Conservation (phyloP, 2,888 invertebrate species). For the Euplexia lucipara region DNA sequence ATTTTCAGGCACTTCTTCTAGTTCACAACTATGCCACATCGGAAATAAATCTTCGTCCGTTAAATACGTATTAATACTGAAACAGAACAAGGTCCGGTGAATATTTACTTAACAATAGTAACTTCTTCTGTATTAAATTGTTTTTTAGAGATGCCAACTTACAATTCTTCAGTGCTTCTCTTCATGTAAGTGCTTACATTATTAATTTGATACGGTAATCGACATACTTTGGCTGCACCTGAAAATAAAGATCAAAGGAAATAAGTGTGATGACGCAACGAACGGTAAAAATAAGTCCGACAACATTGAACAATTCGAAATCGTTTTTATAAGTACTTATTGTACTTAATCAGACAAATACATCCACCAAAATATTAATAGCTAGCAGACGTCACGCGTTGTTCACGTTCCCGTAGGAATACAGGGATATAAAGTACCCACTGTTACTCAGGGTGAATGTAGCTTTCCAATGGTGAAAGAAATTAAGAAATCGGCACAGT, state of each 20-base stretch:
- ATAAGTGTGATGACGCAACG: too few relatives aligned
- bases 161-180: conserved; percentile 76
- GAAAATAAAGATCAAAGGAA: conserved; percentile 45
- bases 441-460: too few relatives aligned
- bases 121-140: background rate
- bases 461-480: too few relatives aligned
- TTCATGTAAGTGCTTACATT: conserved; percentile 70
- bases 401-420: too few relatives aligned
- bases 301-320: background rate
- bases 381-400: too few relatives aligned
- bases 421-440: too few relatives aligned
- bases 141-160: conserved; percentile 62
- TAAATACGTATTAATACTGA: conserved; percentile 74
- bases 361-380: too few relatives aligned
- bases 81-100: conserved; percentile 55
- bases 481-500: too few relatives aligned
- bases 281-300: background rate
- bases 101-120: background rate
- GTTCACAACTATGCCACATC: conserved; percentile 76
- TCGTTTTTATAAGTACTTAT: background rate
- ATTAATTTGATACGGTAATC: conserved; percentile 73
- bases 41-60: conserved; percentile 80
- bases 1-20: conserved; percentile 77
- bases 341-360: background rate
- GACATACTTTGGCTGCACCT: conserved; percentile 64